These are phyloP conservation scores for Pygoscelis antarcticus DNA, from an alignment of 2,113 vertebrate genomes.

Conservation along the genomic window DNA sequence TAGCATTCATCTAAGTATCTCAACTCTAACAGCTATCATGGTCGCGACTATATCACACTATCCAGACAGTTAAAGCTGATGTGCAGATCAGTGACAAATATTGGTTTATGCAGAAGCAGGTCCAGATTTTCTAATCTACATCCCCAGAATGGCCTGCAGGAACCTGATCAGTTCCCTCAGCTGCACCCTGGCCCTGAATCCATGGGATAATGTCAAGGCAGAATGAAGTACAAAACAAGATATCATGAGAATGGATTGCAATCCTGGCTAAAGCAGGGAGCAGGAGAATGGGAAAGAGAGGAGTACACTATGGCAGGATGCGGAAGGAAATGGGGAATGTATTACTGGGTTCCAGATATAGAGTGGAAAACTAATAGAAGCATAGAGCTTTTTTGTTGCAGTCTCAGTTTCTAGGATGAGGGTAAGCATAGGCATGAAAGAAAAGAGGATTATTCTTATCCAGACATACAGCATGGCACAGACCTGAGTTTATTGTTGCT, in stretches of 20 bases:
- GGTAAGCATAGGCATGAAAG: not conserved
- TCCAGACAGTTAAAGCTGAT: not conserved
- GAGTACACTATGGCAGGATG: not conserved
- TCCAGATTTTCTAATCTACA: not conserved
- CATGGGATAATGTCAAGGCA: not conserved
- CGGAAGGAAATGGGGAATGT: not conserved
- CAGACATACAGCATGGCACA: not conserved
- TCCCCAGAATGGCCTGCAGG: not conserved
- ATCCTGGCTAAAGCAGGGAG: not conserved
- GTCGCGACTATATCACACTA: not conserved
- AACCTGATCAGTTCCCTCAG: not conserved
- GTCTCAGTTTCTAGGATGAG: not conserved
- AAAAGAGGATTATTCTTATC: not conserved
- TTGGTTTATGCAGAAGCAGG: not conserved
- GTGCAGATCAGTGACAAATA: not conserved
- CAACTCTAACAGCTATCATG: not conserved
- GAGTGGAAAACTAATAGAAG: not conserved
- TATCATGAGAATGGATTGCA: not conserved
- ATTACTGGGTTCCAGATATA: not conserved
- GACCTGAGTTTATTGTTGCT: not conserved
- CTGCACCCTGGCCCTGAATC: not conserved
- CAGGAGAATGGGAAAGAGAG: not conserved
- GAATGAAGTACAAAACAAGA: not conserved
- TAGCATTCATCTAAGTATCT: not conserved
- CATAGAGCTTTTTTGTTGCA: not conserved